Conservation (phyloP, 2,888 invertebrate genomes). For the Spodoptera littoralis region DNA sequence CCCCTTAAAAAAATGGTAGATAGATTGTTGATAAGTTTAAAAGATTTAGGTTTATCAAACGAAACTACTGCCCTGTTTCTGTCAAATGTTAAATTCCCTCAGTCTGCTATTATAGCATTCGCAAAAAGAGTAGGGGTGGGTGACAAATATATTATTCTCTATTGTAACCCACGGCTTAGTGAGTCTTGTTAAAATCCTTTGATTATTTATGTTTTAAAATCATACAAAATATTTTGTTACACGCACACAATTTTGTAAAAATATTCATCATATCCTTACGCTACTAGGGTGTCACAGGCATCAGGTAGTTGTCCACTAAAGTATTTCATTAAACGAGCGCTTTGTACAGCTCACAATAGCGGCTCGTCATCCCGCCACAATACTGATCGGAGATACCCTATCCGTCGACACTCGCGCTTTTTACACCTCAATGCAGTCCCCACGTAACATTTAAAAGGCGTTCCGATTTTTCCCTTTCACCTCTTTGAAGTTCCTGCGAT, state of each 20-base stretch:
- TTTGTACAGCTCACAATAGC: conserved; percentile 48
- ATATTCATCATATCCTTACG: neutral
- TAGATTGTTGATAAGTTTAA: no score
- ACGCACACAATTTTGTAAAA: conserved; percentile 9
- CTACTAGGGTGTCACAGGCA: conserved; percentile 24
- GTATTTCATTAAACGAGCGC: conserved; percentile 53
- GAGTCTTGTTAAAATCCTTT: no score
- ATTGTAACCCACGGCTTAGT: no score
- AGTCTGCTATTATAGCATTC: neutral
- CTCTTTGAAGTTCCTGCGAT: conserved; percentile 6
- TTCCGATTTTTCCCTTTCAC: conserved; percentile 13
- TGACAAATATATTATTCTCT: no score
- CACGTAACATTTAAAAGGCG: conserved; percentile 13
- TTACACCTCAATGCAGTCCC: conserved; percentile 22
- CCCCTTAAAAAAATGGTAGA: no score
- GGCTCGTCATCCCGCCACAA: conserved; percentile 30
- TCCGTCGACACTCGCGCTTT: conserved; percentile 28
- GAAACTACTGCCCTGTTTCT: no score
- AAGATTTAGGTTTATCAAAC: no score
- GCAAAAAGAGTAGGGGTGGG: no score
- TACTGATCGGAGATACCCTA: conserved; percentile 46
- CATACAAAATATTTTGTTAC: neutral
- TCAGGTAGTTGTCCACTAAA: conserved; percentile 34
- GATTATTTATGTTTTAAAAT: neutral
- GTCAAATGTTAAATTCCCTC: no score